These are phyloP conservation scores for Oreotragus oreotragus DNA, from an alignment of 2,113 vertebrate species.

Conservation along the genomic window DNA sequence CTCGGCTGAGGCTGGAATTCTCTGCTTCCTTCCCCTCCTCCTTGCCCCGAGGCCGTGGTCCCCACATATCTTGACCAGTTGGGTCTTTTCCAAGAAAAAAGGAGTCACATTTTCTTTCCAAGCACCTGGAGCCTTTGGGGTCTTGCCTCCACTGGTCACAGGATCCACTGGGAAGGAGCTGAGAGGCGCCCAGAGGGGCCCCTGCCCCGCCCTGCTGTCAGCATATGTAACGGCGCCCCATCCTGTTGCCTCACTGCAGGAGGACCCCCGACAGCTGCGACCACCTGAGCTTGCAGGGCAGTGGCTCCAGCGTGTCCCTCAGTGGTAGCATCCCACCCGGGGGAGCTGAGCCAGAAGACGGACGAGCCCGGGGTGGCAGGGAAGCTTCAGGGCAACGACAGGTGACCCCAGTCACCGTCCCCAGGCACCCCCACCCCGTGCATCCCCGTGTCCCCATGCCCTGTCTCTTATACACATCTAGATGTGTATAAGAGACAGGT, in stretches of 20 bases:
- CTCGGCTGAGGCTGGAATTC: accelerated
- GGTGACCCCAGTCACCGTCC: neutral
- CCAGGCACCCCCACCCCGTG: accelerated
- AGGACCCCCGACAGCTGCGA: neutral
- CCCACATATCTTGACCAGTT: accelerated
- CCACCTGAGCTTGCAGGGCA: accelerated
- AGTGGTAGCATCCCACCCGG: accelerated
- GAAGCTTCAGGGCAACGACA: no score
- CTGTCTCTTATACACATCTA: no score
- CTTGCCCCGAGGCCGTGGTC: accelerated
- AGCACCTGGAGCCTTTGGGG: neutral
- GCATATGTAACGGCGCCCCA: accelerated
- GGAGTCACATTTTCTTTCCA: neutral
- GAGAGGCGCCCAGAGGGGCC: neutral
- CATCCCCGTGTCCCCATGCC: accelerated
- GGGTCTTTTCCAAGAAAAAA: neutral
- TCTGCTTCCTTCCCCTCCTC: accelerated
- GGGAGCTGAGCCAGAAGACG: accelerated
- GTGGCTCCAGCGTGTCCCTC: no score
- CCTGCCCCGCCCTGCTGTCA: neutral
- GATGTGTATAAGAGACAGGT: no score
- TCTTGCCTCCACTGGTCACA: neutral
- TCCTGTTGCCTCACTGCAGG: neutral
- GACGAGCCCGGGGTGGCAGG: accelerated
- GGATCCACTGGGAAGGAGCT: neutral